A percentile compares a stretch with the other conserved stretches of the same genome.
Evolutionary conservation across 2,113 vertebrate species (phyloP).

Genomic region (Genyomyrus donnyi): DNA sequence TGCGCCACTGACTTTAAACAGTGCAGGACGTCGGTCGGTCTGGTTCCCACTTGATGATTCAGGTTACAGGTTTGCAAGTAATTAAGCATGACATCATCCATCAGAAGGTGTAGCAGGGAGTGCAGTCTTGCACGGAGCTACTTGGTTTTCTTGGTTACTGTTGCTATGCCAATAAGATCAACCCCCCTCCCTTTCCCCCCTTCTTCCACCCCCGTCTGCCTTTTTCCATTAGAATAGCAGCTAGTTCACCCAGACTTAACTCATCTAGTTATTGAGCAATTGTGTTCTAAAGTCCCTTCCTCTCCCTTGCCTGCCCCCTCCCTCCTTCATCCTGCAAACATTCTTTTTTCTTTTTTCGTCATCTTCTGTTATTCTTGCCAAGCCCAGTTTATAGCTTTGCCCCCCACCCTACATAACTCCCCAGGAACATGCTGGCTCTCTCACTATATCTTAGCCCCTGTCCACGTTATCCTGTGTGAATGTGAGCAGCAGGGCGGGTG

Average conservation of each 20-base stretch:
- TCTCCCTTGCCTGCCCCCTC: not conserved
- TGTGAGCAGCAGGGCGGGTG: not conserved
- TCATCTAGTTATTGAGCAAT: not conserved
- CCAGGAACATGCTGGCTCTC: not conserved
- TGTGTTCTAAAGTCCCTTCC: not conserved
- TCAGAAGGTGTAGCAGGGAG: not conserved
- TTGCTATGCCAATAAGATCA: not conserved
- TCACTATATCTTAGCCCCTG: not conserved
- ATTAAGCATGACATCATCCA: not conserved
- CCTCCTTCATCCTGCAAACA: slow-evolving; percentile 9
- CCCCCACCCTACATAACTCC: not conserved
- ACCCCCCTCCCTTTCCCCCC: not conserved
- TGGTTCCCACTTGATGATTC: not conserved
- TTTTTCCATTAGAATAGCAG: not conserved
- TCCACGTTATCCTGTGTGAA: not conserved
- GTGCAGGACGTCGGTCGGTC: too few species aligned
- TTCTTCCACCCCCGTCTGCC: not conserved
- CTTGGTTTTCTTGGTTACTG: not conserved
- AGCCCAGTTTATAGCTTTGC: not conserved
- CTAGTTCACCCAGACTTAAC: not conserved
- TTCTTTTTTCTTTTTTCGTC: slow-evolving; percentile 27
- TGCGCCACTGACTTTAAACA: too few species aligned
- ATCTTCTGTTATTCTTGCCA: slow-evolving; percentile 29
- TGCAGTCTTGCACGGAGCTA: not conserved
- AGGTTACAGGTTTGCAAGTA: not conserved